Conservation (phyloP, 2,888 invertebrate genomes). For the Macrosoma leucophasiata region DNA sequence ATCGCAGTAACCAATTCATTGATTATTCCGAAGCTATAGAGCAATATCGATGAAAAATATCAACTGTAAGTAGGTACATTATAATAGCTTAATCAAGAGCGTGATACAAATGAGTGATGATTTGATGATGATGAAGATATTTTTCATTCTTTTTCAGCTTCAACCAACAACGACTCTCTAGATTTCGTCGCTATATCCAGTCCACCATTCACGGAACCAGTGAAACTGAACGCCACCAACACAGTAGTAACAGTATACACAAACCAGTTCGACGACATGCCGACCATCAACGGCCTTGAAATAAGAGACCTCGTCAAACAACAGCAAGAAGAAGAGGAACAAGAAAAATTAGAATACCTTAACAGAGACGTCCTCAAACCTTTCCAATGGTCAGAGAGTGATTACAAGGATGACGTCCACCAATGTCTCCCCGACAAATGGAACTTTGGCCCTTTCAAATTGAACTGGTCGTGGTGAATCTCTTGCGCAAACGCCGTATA, state of each 20-base stretch:
- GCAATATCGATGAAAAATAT: too few relatives aligned
- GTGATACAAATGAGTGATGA: too few relatives aligned
- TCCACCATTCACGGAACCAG: conserved; percentile 50
- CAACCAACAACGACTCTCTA: conserved; percentile 28
- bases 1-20: too few relatives aligned
- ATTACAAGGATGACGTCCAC: conserved; percentile 78
- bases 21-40: too few relatives aligned
- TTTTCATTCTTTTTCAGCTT: conserved; percentile 26
- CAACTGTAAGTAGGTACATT: too few relatives aligned
- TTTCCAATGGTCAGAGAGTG: conserved; percentile 85
- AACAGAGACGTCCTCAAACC: conserved; percentile 63
- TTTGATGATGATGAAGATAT: too few relatives aligned
- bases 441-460: conserved; percentile 78
- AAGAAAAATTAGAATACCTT: conserved; percentile 46
- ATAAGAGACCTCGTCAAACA: conserved; percentile 56
- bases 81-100: too few relatives aligned
- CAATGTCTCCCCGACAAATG: conserved; percentile 85
- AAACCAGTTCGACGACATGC: conserved; percentile 56
- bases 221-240: conserved; percentile 32
- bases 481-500: conserved; percentile 17
- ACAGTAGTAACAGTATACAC: conserved; percentile 55
- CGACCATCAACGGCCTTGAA: conserved; percentile 50
- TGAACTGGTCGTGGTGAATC: conserved; percentile 77
- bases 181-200: conserved; percentile 56
- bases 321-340: conserved; percentile 51